Base-by-base conservation (phyloP, 2,888 invertebrate species). In the Erebia palarica region DNA sequence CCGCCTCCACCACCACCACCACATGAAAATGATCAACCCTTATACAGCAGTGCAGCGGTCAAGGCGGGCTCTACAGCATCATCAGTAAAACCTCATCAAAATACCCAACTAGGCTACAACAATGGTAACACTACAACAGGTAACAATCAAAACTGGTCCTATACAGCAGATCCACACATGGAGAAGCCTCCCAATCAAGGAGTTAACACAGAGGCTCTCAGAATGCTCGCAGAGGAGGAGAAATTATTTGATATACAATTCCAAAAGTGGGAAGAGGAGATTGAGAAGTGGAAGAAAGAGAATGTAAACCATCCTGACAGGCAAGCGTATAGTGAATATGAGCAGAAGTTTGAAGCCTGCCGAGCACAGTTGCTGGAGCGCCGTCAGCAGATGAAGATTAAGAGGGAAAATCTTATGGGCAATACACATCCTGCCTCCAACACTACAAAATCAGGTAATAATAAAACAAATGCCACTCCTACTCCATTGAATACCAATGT, bases 271-370 rank as follows among this genome's bases (percentile, higher is more conserved):
- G 82, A 92, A 68, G 82, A 88, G 70, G 88, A 94, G 84, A 89
- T 95, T 65, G 92, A 94, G 73, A 84, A 84, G 18, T 95, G 94
- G 94, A 91, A 86, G 75, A 86, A 83, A 76, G 72, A 98, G 82
- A 98, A 98, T 91, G 96, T 96, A 51, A 97, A 97, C 86, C 98
- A 98, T 91, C 98, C 98, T 0, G 98, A 98, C 85, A 97, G 96
- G 87, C 95, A 96, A 87, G 96, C 97, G 78, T 97, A 97, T 83
- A 94, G 94, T 78, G 96, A 97, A 80, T 98, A 98, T 87, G 97
- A 98, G 87, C 95, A 96, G 67, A 97, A 97, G 86, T 98, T 98
- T 95, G 97, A 97, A 82, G 95, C 96, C 53, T 98, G 97, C 92
- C 94, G 97, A 18, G 95, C 95, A 77, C 96, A 97, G 81, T 90